Conservation (phyloP, 2,888 invertebrate species). For the Drosophila mimica region DNA sequence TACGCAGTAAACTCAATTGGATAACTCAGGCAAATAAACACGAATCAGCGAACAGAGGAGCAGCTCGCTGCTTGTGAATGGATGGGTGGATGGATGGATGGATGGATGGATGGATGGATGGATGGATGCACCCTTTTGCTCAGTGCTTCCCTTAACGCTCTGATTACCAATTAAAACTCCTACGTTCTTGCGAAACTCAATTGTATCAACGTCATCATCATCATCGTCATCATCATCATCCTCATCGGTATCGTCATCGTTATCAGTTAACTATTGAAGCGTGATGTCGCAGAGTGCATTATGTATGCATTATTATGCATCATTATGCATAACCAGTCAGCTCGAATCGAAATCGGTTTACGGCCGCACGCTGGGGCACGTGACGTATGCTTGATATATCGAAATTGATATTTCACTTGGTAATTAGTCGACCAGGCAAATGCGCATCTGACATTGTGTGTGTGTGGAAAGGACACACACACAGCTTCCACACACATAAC, state of each 20-base stretch:
- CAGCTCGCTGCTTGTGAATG: neutral
- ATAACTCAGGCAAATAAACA: slow-evolving; percentile 57
- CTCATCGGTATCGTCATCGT: slow-evolving; percentile 19
- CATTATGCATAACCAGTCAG: slow-evolving; percentile 29
- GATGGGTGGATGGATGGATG: neutral
- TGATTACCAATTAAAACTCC: slow-evolving; percentile 72
- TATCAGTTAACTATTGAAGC: slow-evolving; percentile 45
- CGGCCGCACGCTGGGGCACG: slow-evolving; percentile 36
- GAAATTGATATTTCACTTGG: slow-evolving; percentile 19
- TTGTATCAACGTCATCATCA: slow-evolving; percentile 41
- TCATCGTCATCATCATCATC: slow-evolving; percentile 5
- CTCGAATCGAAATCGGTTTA: slow-evolving; percentile 16
- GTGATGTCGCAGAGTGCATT: slow-evolving; percentile 44
- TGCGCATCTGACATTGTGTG: slow-evolving; percentile 12
- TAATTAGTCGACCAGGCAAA: slow-evolving; percentile 51
- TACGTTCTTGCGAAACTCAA: slow-evolving; percentile 61
- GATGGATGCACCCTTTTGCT: slow-evolving; percentile 10
- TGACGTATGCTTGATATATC: slow-evolving; percentile 55
- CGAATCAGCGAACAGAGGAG: slow-evolving; percentile 36
- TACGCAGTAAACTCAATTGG: slow-evolving; percentile 45
- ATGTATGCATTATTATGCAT: slow-evolving; percentile 53
- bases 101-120: slow-evolving; percentile 1
- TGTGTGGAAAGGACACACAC: slow-evolving; percentile 15
- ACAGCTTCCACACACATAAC: slow-evolving; percentile 35
- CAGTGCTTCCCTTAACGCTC: slow-evolving; percentile 36